Conservation (phyloP, 2,888 invertebrate species). For the Eupithecia pulchellata region DNA sequence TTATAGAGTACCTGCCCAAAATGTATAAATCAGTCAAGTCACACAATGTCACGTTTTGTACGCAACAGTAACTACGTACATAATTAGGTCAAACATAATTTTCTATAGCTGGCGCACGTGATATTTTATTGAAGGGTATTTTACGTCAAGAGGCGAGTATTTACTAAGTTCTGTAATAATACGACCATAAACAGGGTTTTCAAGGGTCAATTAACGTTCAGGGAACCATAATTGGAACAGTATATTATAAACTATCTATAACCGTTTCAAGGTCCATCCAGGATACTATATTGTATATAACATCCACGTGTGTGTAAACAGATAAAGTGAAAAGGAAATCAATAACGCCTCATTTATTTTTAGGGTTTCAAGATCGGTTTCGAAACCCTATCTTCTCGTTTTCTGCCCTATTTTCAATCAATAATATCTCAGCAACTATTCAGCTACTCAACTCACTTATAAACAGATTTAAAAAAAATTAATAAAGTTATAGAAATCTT, state of each 20-base stretch:
- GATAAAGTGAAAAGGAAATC: too few relatives aligned
- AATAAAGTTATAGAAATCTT: too few relatives aligned
- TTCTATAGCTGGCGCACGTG: slow-evolving; percentile 1
- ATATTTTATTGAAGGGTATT: slow-evolving; percentile 16
- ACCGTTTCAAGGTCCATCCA: neutral
- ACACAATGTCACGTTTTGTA: slow-evolving; percentile 30
- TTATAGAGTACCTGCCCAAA: slow-evolving; percentile 11
- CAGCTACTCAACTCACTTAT: too few relatives aligned
- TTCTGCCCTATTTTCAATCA: too few relatives aligned
- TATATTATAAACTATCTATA: neutral
- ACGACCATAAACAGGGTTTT: slow-evolving; percentile 5
- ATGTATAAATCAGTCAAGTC: slow-evolving; percentile 20
- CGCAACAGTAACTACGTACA: slow-evolving; percentile 13
- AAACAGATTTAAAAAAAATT: too few relatives aligned
- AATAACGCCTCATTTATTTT: too few relatives aligned
- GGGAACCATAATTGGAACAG: neutral
- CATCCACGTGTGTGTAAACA: too few relatives aligned
- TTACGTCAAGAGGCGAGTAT: slow-evolving; percentile 14
- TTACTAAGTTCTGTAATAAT: too few relatives aligned
- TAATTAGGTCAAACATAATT: slow-evolving; percentile 31
- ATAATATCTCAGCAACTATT: too few relatives aligned
- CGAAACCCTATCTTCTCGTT: too few relatives aligned
- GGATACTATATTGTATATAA: neutral
- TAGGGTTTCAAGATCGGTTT: too few relatives aligned
- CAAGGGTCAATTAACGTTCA: neutral